phyloP scores from a whole-genome alignment of 1,140 invertebrate genomes.

The Platorchestia sp. region DNA sequence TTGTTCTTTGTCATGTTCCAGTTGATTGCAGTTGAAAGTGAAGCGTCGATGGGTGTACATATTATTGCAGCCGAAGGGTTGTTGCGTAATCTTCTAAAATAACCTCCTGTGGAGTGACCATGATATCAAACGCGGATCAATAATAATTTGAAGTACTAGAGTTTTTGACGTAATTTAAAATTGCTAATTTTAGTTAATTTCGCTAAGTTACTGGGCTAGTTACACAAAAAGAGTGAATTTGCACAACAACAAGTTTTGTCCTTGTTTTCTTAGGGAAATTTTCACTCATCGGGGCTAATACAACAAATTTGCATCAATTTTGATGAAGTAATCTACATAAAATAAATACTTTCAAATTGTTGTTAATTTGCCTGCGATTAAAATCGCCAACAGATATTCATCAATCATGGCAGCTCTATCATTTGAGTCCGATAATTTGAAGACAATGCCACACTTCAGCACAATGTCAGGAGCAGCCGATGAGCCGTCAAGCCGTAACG shows the following conservation, averaged over 20 bases:
- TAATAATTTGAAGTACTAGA: background rate
- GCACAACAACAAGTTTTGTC: background rate
- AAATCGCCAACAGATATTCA: no score
- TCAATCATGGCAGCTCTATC: no score
- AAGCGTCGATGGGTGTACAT: background rate
- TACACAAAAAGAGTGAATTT: background rate
- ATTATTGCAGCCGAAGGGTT: background rate
- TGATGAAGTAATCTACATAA: no score
- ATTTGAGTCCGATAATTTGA: no score
- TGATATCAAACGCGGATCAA: background rate
- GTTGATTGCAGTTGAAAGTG: background rate
- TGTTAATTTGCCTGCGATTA: no score
- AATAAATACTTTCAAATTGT: no score
- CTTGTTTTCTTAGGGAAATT: background rate
- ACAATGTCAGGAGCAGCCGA: no score
- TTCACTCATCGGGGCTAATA: no score
- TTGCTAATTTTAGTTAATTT: background rate
- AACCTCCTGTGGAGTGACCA: background rate
- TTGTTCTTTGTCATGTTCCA: background rate
- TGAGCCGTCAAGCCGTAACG: no score
- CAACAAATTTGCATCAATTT: no score
- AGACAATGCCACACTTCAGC: no score
- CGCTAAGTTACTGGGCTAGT: background rate
- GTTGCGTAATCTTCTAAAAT: background rate
- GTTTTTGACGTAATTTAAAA: background rate